Percentiles rank a stretch among this genome's conserved stretches.
These are phyloP conservation scores for Panulirus ornatus DNA, from an alignment of 1,140 invertebrate genomes.

Conservation along the genomic window DNA sequence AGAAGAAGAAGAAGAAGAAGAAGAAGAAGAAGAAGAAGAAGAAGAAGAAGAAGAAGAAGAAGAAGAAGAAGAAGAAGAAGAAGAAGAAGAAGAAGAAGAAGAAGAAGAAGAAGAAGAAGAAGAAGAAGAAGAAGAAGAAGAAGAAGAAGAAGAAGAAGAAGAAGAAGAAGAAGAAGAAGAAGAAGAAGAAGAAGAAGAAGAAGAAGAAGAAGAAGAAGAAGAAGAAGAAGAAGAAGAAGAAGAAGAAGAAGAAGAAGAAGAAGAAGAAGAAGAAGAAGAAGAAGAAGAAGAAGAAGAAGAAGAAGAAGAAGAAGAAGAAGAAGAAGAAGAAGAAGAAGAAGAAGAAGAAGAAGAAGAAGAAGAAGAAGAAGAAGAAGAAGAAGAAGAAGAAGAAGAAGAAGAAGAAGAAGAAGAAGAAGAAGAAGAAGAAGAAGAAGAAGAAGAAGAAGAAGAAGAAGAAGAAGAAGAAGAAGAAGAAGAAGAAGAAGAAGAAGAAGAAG, in stretches of 20 bases:
- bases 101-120: conserved; percentile 9
- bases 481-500: conserved; percentile 9
- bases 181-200: conserved; percentile 9
- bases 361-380: conserved; percentile 9
- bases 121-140: conserved; percentile 9
- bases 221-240: conserved; percentile 9
- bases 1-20: background rate
- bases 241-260: conserved; percentile 9
- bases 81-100: conserved; percentile 11
- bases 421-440: conserved; percentile 9
- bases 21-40: background rate
- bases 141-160: conserved; percentile 10
- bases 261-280: conserved; percentile 10
- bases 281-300: conserved; percentile 9
- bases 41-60: background rate
- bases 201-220: conserved; percentile 10
- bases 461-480: conserved; percentile 9
- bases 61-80: background rate
- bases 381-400: conserved; percentile 10
- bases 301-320: conserved; percentile 9
- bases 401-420: conserved; percentile 9
- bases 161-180: conserved; percentile 9
- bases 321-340: conserved; percentile 10
- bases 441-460: conserved; percentile 10
- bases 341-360: conserved; percentile 9